Evolutionary conservation across 30 jellyfish, hydroid and myxozoan species (phyloP).

Genomic region (Pelagia noctiluca): DNA sequence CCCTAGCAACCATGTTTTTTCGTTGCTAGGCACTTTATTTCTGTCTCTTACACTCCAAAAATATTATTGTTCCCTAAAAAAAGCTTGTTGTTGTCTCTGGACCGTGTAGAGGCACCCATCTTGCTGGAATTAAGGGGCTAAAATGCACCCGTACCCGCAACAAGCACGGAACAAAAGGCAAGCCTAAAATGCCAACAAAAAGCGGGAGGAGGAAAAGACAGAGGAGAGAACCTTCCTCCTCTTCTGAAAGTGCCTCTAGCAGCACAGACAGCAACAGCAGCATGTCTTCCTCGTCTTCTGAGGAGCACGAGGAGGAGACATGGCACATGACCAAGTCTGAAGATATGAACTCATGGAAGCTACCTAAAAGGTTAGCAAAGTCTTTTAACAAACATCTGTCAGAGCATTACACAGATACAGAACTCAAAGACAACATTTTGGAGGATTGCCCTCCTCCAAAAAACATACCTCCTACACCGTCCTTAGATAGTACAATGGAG

Average conservation of each 20-base stretch:
- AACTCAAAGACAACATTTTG: background rate
- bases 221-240: constrained; percentile 5
- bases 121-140: too few relatives aligned
- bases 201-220: background rate
- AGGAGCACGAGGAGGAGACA: background rate
- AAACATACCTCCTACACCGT: too few relatives aligned
- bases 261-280: constrained; percentile 6
- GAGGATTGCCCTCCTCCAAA: too few relatives aligned
- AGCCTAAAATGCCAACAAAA: background rate
- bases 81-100: too few relatives aligned
- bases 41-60: too few relatives aligned
- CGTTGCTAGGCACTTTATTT: too few relatives aligned
- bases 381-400: too few relatives aligned
- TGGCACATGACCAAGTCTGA: background rate
- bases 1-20: too few relatives aligned
- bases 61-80: too few relatives aligned
- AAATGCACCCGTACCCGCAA: background rate
- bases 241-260: background rate
- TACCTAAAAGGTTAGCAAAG: background rate
- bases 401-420: background rate
- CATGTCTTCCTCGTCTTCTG: background rate
- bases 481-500: too few relatives aligned
- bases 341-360: background rate
- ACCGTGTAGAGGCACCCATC: too few relatives aligned
- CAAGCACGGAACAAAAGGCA: background rate